Evolutionary conservation across 1,140 invertebrate genomes (phyloP).

Genomic region (Cydia splendana): DNA sequence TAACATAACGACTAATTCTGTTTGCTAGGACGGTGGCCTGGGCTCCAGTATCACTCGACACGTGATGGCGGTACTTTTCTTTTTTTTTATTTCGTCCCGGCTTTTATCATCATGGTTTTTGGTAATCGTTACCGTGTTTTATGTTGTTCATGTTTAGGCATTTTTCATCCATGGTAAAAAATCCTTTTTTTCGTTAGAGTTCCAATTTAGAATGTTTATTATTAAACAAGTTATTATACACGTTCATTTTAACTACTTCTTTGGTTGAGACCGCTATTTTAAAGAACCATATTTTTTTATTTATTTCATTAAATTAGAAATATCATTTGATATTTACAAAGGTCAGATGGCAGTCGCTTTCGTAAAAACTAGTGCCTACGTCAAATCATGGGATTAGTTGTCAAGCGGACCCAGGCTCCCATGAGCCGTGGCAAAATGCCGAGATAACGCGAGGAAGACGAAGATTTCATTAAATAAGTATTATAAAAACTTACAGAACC

Average conservation of each 20-base stretch:
- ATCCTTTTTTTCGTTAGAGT: not conserved
- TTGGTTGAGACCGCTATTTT: not conserved
- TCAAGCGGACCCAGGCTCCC: no score
- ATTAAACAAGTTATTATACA: not conserved
- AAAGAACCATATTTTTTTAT: not conserved
- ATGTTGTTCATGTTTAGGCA: not conserved
- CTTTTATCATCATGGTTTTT: constrained; percentile 5
- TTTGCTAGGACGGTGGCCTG: constrained; percentile 67
- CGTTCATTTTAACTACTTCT: not conserved
- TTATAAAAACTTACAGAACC: no score
- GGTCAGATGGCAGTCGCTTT: no score
- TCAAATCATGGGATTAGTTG: no score
- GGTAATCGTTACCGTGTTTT: not conserved
- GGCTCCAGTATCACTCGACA: constrained; percentile 62
- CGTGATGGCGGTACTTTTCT: constrained; percentile 63
- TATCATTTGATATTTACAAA: no score
- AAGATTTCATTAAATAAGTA: no score
- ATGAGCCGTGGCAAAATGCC: no score
- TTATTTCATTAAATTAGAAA: no score
- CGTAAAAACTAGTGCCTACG: no score
- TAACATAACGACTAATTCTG: constrained; percentile 60
- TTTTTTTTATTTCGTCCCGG: constrained; percentile 46
- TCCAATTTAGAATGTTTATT: no score
- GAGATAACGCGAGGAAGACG: no score
- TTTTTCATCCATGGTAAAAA: not conserved